Evolutionary conservation across 2,113 vertebrate genomes (phyloP).

Genomic region (Struthidea cinerea): DNA sequence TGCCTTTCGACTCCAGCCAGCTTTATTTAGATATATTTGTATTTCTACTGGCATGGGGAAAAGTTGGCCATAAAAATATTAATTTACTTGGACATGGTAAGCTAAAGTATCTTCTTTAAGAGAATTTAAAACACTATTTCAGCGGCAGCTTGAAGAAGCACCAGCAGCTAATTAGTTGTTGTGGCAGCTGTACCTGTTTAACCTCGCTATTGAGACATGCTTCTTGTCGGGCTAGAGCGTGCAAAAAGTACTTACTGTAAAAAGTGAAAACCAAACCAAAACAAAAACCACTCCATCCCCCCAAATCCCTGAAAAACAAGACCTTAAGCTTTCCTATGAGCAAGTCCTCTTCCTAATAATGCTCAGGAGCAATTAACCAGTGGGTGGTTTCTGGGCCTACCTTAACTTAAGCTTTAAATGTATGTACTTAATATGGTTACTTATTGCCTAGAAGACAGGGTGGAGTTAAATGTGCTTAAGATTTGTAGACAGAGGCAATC

Average conservation of each 20-base stretch:
- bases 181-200: background rate
- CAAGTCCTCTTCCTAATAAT: background rate
- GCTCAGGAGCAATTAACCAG: background rate
- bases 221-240: background rate
- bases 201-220: background rate
- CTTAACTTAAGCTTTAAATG: background rate
- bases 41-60: background rate
- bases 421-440: background rate
- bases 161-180: background rate
- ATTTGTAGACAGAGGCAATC: slow-evolving; percentile 31
- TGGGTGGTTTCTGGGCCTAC: background rate
- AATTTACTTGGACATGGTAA: background rate
- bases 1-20: slow-evolving; percentile 48
- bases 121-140: background rate
- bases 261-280: background rate
- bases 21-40: slow-evolving; percentile 55
- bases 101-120: background rate
- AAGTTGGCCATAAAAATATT: slow-evolving; percentile 28
- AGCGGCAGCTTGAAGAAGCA: background rate
- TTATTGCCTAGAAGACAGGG: slow-evolving; percentile 34
- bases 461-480: background rate
- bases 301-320: background rate
- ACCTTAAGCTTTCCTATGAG: background rate
- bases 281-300: background rate
- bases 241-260: background rate